These are phyloP conservation scores for Syngnathus typhle DNA, from an alignment of 2,113 vertebrate genomes.

Conservation along the genomic window DNA sequence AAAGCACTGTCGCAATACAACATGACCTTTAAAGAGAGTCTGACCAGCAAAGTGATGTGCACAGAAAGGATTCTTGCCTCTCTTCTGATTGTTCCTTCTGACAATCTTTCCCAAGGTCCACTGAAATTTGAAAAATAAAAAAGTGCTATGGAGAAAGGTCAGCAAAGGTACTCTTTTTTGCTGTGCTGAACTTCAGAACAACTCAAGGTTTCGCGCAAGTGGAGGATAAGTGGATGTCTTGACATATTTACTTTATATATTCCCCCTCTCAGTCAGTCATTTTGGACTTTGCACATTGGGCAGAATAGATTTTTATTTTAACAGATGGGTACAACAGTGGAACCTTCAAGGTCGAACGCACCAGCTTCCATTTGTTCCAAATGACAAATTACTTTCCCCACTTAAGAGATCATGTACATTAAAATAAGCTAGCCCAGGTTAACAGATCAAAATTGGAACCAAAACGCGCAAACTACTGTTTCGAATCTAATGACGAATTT, in stretches of 20 bases:
- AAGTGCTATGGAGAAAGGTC: conserved; percentile 20
- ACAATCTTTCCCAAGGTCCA: background rate
- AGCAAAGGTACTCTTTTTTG: conserved; percentile 5
- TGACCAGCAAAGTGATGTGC: background rate
- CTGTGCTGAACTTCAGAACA: conserved; percentile 22
- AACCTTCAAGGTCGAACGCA: background rate
- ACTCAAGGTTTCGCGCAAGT: conserved; percentile 21
- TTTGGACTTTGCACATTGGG: background rate
- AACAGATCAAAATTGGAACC: no score
- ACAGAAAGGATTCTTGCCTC: background rate
- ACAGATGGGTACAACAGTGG: background rate
- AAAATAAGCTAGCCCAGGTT: no score
- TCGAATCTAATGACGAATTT: no score
- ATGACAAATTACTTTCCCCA: no score
- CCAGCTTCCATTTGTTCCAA: no score
- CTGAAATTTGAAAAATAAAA: conserved; percentile 5
- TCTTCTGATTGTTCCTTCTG: background rate
- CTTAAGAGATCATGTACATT: background rate
- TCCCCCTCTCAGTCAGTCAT: no score
- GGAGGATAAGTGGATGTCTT: conserved; percentile 43
- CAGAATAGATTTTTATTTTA: background rate
- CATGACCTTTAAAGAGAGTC: background rate
- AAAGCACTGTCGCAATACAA: background rate
- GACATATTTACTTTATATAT: conserved; percentile 25
- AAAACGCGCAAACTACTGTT: no score